Conservation (phyloP, 2,888 invertebrate genomes). For the Cheilosia pagana region DNA sequence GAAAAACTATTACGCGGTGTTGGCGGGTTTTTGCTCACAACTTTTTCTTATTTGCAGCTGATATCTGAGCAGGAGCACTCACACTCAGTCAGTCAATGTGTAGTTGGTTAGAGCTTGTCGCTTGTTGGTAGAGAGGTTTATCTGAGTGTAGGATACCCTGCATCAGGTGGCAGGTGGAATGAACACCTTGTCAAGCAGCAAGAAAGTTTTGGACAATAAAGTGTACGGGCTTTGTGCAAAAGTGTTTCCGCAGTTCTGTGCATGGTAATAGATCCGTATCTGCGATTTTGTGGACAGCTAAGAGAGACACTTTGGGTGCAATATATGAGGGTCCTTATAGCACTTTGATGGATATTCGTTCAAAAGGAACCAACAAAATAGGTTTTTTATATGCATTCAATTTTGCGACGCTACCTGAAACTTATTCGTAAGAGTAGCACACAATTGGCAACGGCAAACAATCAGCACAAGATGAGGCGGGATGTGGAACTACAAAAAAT, state of each 20-base stretch:
- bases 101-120: not conserved
- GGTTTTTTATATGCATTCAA: too few species aligned
- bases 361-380: too few species aligned
- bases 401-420: too few species aligned
- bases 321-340: too few species aligned
- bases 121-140: not conserved
- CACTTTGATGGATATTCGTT: too few species aligned
- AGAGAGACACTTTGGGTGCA: too few species aligned
- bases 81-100: conserved; percentile 38
- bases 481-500: too few species aligned
- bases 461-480: too few species aligned
- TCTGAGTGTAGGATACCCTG: not conserved
- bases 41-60: conserved; percentile 26
- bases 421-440: too few species aligned
- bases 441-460: too few species aligned
- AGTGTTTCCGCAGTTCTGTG: not conserved
- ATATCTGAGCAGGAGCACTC: conserved; percentile 17
- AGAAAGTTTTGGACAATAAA: conserved; percentile 3
- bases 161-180: conserved; percentile 5
- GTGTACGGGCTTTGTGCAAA: not conserved
- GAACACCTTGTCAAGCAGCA: not conserved
- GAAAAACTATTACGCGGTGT: conserved; percentile 18
- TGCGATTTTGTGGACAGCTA: not conserved
- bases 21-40: conserved; percentile 12
- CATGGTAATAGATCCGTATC: not conserved